phyloP scores from a whole-genome alignment of 2,797 vertebrate genomes.

The Sebastiscus albofasciatus region DNA sequence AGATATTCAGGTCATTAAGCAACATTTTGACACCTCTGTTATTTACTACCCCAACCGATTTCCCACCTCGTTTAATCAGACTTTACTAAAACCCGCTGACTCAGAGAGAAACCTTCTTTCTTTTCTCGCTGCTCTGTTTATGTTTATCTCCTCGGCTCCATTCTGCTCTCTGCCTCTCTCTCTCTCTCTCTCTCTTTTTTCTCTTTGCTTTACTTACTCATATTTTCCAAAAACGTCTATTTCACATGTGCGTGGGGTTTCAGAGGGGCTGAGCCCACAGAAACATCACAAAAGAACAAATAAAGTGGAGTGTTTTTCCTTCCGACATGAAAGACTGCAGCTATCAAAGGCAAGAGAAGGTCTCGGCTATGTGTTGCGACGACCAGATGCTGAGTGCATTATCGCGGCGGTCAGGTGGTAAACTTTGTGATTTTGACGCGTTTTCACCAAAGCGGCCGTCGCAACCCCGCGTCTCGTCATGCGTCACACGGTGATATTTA shows the following conservation, averaged over 20 bases:
- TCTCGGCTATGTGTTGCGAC: neutral
- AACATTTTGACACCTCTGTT: slow-evolving; percentile 78
- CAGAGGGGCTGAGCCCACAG: slow-evolving; percentile 16
- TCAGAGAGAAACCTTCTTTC: slow-evolving; percentile 65
- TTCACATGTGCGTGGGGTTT: slow-evolving; percentile 22
- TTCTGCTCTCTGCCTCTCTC: slow-evolving; percentile 35
- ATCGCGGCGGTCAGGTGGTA: slow-evolving; percentile 27
- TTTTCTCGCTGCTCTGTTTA: slow-evolving; percentile 61
- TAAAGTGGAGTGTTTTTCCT: slow-evolving; percentile 10
- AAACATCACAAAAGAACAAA: slow-evolving; percentile 50
- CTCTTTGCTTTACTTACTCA: slow-evolving; percentile 61
- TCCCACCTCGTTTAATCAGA: slow-evolving; percentile 79
- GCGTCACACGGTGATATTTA: slow-evolving; percentile 40
- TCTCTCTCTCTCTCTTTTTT: slow-evolving; percentile 13
- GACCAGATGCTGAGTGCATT: slow-evolving; percentile 9
- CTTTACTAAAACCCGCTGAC: slow-evolving; percentile 74
- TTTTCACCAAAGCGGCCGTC: slow-evolving; percentile 19
- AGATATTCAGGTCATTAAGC: slow-evolving; percentile 78
- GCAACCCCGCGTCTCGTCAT: neutral
- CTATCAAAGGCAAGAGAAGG: slow-evolving; percentile 30
- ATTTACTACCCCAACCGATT: slow-evolving; percentile 73
- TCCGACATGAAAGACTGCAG: slow-evolving; percentile 7
- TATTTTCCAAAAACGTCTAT: slow-evolving; percentile 61
- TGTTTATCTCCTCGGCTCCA: slow-evolving; percentile 64
- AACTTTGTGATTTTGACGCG: slow-evolving; percentile 10